Percentiles rank a stretch among this genome's conserved stretches.
These are phyloP conservation scores for Pseudomyrmex cubaensis DNA, from an alignment of 1,140 invertebrate genomes.

Conservation along the genomic window DNA sequence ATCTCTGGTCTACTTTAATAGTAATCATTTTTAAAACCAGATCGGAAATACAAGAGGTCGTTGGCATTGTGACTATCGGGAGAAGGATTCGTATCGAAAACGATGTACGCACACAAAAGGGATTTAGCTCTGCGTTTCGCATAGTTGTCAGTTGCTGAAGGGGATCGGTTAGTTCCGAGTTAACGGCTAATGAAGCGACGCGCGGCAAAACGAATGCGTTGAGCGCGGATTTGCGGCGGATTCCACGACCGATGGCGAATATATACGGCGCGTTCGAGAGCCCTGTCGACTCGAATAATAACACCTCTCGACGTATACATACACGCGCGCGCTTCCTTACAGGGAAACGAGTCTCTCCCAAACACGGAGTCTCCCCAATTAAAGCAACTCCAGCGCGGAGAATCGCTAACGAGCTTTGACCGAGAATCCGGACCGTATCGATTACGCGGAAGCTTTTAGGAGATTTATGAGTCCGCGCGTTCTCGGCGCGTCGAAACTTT, in stretches of 20 bases:
- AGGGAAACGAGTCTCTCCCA: conserved; percentile 34
- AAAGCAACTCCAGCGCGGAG: conserved; percentile 66
- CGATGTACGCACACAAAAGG: neutral
- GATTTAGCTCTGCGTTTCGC: conserved; percentile 14
- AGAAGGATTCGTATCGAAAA: neutral
- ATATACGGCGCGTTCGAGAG: conserved; percentile 9
- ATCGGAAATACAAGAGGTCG: neutral
- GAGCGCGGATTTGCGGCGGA: conserved; percentile 34
- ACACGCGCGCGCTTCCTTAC: conserved; percentile 47
- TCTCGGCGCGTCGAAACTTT: conserved; percentile 1
- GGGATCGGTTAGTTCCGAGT: conserved; percentile 30
- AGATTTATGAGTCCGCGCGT: conserved; percentile 62
- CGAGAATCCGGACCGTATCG: conserved; percentile 68
- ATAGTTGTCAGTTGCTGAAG: conserved; percentile 38
- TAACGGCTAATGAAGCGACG: conserved; percentile 61
- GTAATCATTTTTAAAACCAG: neutral
- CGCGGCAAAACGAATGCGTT: conserved; percentile 51
- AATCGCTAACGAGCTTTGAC: conserved; percentile 72
- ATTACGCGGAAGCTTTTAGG: conserved; percentile 57
- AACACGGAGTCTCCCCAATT: conserved; percentile 69
- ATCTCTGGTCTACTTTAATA: too few relatives aligned
- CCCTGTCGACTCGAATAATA: conserved; percentile 60
- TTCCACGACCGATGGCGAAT: conserved; percentile 48
- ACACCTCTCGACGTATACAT: conserved; percentile 50
- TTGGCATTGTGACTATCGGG: neutral